These are phyloP conservation scores for Dryobotodes eremita DNA, from an alignment of 2,888 invertebrate species.

Conservation along the genomic window DNA sequence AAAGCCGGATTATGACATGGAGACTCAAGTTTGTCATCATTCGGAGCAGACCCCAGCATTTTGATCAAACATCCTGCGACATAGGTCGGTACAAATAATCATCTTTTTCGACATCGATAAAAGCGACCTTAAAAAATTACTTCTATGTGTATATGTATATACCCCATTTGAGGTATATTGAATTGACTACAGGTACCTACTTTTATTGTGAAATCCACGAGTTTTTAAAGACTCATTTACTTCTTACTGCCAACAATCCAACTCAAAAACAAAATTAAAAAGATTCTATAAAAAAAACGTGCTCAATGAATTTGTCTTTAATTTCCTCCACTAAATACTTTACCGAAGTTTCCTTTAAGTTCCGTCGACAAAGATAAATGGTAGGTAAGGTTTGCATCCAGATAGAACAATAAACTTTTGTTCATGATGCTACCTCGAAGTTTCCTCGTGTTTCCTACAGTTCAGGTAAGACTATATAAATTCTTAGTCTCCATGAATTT, in stretches of 20 bases:
- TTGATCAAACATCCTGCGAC: too few species aligned
- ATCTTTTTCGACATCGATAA: neutral
- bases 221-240: neutral
- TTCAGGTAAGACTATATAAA: conserved; percentile 78
- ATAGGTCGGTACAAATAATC: too few species aligned
- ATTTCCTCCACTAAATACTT: conserved; percentile 81
- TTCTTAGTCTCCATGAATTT: conserved; percentile 69
- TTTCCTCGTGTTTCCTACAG: conserved; percentile 71
- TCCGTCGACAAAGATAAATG: conserved; percentile 83
- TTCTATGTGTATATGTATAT: too few species aligned
- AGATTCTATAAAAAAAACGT: conserved; percentile 73
- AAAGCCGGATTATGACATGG: too few species aligned
- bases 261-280: conserved; percentile 64
- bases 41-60: too few species aligned
- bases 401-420: conserved; percentile 83
- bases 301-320: conserved; percentile 77
- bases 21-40: too few species aligned
- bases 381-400: conserved; percentile 77
- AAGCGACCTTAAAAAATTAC: neutral
- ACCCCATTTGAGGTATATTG: neutral
- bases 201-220: neutral
- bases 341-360: conserved; percentile 73
- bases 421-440: conserved; percentile 73
- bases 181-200: neutral
- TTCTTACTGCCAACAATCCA: too few species aligned